Evolutionary conservation across 2,113 vertebrate genomes (phyloP).

Genomic region (Hoplias malabaricus): DNA sequence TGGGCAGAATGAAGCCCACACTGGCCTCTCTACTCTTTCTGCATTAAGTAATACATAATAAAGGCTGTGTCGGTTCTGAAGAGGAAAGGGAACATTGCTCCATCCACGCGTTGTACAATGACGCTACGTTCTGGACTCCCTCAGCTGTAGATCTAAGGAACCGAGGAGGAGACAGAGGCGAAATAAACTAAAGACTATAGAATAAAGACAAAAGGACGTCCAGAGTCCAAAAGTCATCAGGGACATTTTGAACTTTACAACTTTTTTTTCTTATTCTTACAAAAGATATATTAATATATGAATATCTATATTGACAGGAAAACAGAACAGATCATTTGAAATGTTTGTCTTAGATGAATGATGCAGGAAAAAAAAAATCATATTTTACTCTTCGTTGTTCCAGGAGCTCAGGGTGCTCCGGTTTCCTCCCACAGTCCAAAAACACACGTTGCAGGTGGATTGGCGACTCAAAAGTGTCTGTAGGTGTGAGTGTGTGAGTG

Average conservation of each 20-base stretch:
- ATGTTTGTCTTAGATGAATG: slow-evolving; percentile 47
- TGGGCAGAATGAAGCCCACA: background rate
- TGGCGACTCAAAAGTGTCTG: no score
- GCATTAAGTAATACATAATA: background rate
- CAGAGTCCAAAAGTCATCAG: slow-evolving; percentile 45
- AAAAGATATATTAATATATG: slow-evolving; percentile 56
- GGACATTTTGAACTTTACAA: slow-evolving; percentile 54
- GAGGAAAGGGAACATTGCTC: background rate
- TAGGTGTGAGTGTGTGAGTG: no score
- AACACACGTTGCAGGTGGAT: no score
- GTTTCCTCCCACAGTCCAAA: no score
- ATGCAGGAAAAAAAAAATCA: slow-evolving; percentile 38
- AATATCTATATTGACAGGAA: slow-evolving; percentile 61
- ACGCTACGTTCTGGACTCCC: background rate
- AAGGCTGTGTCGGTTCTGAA: background rate
- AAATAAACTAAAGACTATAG: slow-evolving; percentile 38
- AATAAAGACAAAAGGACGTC: slow-evolving; percentile 27
- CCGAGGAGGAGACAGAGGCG: background rate
- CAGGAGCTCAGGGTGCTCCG: no score
- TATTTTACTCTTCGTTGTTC: slow-evolving; percentile 34
- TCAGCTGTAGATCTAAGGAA: background rate
- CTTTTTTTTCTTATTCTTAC: slow-evolving; percentile 46
- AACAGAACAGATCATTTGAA: slow-evolving; percentile 48
- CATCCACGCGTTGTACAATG: background rate
- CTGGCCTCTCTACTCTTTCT: background rate